These are phyloP conservation scores for Ethmia dodecea DNA, from an alignment of 2,888 invertebrate species.

Conservation along the genomic window DNA sequence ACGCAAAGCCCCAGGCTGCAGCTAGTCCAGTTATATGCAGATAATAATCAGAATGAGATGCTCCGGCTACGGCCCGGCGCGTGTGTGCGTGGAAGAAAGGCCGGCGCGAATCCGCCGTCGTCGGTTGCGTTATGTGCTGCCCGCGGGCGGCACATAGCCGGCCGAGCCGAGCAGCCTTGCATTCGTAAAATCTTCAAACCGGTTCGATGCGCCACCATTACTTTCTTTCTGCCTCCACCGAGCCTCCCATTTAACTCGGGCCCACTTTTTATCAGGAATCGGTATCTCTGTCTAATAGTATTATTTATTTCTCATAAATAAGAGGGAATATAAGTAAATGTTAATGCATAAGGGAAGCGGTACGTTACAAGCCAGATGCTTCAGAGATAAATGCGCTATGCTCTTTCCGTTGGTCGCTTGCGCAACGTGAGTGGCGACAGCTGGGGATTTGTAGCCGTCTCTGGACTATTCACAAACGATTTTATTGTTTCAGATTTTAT, in stretches of 20 bases:
- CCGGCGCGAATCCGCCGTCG: slow-evolving; percentile 61
- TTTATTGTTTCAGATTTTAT: slow-evolving; percentile 34
- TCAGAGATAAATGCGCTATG: slow-evolving; percentile 58
- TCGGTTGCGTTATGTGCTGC: slow-evolving; percentile 52
- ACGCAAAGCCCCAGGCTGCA: no score
- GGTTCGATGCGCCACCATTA: slow-evolving; percentile 76
- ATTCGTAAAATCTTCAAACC: slow-evolving; percentile 77
- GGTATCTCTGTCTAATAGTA: slow-evolving; percentile 77
- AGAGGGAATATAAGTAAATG: slow-evolving; percentile 71
- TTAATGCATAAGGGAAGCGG: slow-evolving; percentile 70
- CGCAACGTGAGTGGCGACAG: slow-evolving; percentile 53
- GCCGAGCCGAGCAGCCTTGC: slow-evolving; percentile 58
- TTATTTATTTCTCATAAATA: slow-evolving; percentile 78
- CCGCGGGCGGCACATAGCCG: slow-evolving; percentile 29
- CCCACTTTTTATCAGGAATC: slow-evolving; percentile 77
- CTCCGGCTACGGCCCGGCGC: slow-evolving; percentile 12
- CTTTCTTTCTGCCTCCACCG: slow-evolving; percentile 76
- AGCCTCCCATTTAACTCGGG: slow-evolving; percentile 76
- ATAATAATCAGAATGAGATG: slow-evolving; percentile 53
- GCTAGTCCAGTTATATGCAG: slow-evolving; percentile 55
- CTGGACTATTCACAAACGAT: slow-evolving; percentile 46
- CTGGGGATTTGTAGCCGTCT: slow-evolving; percentile 38
- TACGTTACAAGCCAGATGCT: slow-evolving; percentile 65
- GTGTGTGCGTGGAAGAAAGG: slow-evolving; percentile 56
- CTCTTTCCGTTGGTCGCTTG: slow-evolving; percentile 49